Percentiles rank a stretch among this genome's conserved stretches.
These are phyloP conservation scores for Petrolisthes cinctipes DNA, from an alignment of 2,888 invertebrate genomes.

Conservation along the genomic window DNA sequence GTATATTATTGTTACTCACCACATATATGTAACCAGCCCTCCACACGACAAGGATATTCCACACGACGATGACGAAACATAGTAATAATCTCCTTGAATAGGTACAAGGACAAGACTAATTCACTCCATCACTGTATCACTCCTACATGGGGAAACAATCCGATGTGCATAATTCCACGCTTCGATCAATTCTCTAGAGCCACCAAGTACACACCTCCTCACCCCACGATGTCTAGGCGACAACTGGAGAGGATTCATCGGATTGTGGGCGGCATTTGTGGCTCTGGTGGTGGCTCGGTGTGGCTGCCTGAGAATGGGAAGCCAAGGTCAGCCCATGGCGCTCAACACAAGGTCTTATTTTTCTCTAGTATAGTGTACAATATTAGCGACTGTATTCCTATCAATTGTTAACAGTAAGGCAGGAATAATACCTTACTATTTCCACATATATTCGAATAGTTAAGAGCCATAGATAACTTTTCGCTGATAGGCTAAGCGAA, in stretches of 20 bases:
- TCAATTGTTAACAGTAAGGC: too few species aligned
- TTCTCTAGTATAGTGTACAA: too few species aligned
- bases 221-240: conserved; percentile 52
- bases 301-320: too few species aligned
- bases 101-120: not conserved
- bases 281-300: too few species aligned
- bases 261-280: too few species aligned
- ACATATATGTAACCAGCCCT: conserved; percentile 61
- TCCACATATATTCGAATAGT: too few species aligned
- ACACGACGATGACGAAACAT: conserved; percentile 52
- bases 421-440: too few species aligned
- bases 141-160: not conserved
- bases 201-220: conserved; percentile 20
- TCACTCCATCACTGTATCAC: conserved; percentile 29
- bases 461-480: too few species aligned
- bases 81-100: not conserved
- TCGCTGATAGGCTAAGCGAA: too few species aligned
- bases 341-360: too few species aligned
- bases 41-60: conserved; percentile 61
- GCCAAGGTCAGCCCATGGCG: too few species aligned
- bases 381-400: too few species aligned
- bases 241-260: conserved; percentile 27
- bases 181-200: conserved; percentile 12
- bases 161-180: conserved; percentile 35
- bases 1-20: conserved; percentile 33